Evolutionary conservation across 92 coral and sea anemone species (phyloP).

Genomic region (Paragorgia papillata): DNA sequence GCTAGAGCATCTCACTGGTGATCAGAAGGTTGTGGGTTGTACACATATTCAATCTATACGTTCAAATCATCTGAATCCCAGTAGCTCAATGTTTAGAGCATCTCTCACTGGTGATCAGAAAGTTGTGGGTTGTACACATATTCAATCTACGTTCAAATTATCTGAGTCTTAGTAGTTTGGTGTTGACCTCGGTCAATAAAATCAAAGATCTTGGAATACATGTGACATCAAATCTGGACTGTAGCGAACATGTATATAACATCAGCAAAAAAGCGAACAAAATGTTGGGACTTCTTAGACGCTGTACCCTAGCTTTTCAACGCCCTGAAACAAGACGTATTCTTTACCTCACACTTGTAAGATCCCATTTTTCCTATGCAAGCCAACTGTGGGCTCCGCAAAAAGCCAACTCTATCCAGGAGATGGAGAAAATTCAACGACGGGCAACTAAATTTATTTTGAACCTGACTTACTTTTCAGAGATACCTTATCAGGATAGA

Average conservation of each 20-base stretch:
- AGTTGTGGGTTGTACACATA: no score
- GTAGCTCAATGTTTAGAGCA: no score
- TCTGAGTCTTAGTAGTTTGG: no score
- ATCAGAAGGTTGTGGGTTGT: no score
- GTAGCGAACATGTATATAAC: conserved; percentile 2
- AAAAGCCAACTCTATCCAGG: neutral
- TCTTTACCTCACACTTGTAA: neutral
- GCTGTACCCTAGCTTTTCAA: conserved; percentile 8
- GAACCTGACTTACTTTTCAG: no score
- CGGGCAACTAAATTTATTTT: neutral
- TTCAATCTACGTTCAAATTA: no score
- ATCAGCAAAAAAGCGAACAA: conserved; percentile 5
- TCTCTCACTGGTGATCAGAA: no score
- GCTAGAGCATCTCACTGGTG: no score
- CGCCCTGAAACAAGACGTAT: neutral
- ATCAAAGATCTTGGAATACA: no score
- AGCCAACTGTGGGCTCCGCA: conserved; percentile 13
- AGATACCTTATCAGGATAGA: conserved; percentile 9
- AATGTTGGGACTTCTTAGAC: conserved; percentile 7
- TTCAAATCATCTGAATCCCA: no score
- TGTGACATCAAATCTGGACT: neutral
- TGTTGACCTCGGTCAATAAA: no score
- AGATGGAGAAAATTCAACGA: conserved; percentile 9
- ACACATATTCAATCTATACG: no score
- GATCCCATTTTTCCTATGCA: conserved; percentile 7